Percentiles rank a stretch among this genome's conserved stretches.
phyloP scores from a whole-genome alignment of 2,797 vertebrate genomes.

The Labeo calbasu region DNA sequence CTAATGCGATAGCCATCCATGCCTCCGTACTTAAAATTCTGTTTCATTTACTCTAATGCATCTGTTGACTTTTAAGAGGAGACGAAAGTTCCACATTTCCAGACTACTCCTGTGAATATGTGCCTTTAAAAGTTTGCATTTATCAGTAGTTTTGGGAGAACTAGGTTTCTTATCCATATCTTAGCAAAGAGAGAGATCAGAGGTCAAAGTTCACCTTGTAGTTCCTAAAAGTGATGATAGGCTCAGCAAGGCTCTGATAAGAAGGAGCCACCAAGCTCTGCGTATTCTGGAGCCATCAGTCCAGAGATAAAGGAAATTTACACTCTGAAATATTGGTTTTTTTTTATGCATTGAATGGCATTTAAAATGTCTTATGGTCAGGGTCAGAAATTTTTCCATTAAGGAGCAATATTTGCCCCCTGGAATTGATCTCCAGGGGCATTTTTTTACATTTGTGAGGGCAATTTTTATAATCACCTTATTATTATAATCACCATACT shows the following conservation, averaged over 20 bases:
- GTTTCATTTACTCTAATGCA: neutral
- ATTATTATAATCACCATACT: too few relatives aligned
- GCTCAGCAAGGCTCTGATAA: conserved; percentile 55
- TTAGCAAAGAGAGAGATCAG: conserved; percentile 53
- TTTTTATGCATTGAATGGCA: neutral
- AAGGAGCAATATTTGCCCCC: too few relatives aligned
- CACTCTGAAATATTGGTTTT: neutral
- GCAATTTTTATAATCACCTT: too few relatives aligned
- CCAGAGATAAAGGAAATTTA: conserved; percentile 50
- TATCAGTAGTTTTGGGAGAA: conserved; percentile 57
- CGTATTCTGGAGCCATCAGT: conserved; percentile 37
- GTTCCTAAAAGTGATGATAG: conserved; percentile 66
- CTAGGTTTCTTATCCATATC: conserved; percentile 60
- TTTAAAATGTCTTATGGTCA: neutral
- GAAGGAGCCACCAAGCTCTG: conserved; percentile 60
- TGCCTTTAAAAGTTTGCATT: conserved; percentile 47
- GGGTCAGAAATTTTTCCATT: too few relatives aligned
- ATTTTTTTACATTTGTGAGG: too few relatives aligned
- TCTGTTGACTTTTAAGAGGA: conserved; percentile 10
- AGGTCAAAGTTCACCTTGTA: conserved; percentile 60
- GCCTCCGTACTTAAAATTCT: neutral
- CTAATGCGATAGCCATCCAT: neutral
- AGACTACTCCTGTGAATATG: conserved; percentile 13
- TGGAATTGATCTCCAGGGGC: too few relatives aligned
- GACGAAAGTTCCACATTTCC: neutral